Evolutionary conservation across 2,113 vertebrate species (phyloP).

Genomic region (Triplophysa siluroides): DNA sequence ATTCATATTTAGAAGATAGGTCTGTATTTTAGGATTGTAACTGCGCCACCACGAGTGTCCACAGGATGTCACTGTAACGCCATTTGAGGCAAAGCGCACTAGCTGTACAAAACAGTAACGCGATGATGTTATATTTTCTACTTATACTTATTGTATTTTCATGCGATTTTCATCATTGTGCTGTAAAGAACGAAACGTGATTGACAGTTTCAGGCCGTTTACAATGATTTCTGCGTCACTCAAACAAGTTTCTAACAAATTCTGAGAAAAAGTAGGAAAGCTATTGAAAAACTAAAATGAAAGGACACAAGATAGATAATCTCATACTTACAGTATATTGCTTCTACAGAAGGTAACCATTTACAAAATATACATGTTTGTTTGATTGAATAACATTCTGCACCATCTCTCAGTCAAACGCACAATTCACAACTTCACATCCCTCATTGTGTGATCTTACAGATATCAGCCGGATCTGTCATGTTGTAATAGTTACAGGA

Average conservation of each 20-base stretch:
- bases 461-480: too few relatives aligned
- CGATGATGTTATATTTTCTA: neutral
- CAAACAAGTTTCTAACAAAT: neutral
- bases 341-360: slow-evolving; percentile 69
- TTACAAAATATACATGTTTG: slow-evolving; percentile 76
- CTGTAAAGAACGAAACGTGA: neutral
- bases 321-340: slow-evolving; percentile 66
- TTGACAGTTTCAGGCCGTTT: slow-evolving; percentile 29
- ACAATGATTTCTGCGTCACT: neutral
- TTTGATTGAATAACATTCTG: slow-evolving; percentile 55
- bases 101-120: neutral
- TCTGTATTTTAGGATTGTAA: neutral
- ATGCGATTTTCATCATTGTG: neutral
- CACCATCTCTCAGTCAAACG: slow-evolving; percentile 28
- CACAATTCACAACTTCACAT: slow-evolving; percentile 27
- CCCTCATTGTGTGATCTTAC: slow-evolving; percentile 3
- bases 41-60: neutral
- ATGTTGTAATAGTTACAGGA: too few relatives aligned
- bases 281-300: neutral
- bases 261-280: neutral
- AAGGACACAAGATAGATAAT: slow-evolving; percentile 59
- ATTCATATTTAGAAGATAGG: neutral
- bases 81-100: neutral
- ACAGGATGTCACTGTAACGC: slow-evolving; percentile 46
- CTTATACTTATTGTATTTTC: neutral